These are phyloP conservation scores for Lasioglossum leucozonium DNA, from an alignment of 2,888 invertebrate species.

Conservation along the genomic window DNA sequence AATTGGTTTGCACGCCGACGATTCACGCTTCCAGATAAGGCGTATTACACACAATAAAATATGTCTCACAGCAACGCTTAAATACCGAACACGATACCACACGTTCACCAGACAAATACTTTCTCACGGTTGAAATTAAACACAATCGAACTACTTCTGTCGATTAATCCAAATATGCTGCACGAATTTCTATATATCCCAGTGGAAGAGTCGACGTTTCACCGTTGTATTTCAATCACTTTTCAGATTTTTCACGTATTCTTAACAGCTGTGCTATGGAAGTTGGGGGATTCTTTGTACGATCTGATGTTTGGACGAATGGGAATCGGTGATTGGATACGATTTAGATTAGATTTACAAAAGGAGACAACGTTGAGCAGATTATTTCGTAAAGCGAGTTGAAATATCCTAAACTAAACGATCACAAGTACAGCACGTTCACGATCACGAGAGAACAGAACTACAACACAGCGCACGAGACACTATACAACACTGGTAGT, in stretches of 20 bases:
- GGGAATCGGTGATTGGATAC: not conserved
- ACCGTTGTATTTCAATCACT: not conserved
- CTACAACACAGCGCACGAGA: slow-evolving; percentile 80
- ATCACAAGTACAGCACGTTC: slow-evolving; percentile 79
- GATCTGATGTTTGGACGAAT: not conserved
- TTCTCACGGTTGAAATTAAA: not conserved
- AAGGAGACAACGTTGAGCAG: not conserved
- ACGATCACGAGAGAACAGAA: slow-evolving; percentile 79
- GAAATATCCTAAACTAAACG: slow-evolving; percentile 75
- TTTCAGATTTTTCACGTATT: not conserved
- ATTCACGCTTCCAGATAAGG: not conserved
- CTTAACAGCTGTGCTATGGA: not conserved
- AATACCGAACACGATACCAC: slow-evolving; percentile 69
- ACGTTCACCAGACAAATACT: slow-evolving; percentile 69
- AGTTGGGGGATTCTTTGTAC: not conserved
- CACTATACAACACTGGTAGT: slow-evolving; percentile 83
- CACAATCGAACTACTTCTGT: not conserved
- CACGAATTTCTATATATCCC: not conserved
- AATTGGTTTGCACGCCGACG: not conserved
- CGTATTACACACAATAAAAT: not conserved
- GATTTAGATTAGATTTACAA: not conserved
- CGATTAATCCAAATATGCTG: slow-evolving; percentile 8
- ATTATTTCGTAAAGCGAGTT: slow-evolving; percentile 22
- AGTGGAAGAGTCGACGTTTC: not conserved
- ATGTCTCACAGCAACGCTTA: slow-evolving; percentile 27